These are phyloP conservation scores for Escarpia spicata DNA, from an alignment of 2,888 invertebrate species.

Conservation along the genomic window DNA sequence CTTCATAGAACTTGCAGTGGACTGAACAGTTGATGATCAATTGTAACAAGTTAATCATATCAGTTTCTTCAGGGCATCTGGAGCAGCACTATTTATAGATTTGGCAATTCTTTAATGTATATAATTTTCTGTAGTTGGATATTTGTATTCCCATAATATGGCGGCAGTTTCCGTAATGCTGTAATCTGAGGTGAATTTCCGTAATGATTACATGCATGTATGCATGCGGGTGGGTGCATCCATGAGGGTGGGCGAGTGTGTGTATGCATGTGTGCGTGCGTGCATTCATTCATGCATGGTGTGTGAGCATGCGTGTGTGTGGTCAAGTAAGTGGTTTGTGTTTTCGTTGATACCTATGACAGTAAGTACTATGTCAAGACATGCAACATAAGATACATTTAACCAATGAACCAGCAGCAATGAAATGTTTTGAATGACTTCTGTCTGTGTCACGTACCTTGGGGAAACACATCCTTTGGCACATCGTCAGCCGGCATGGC, in stretches of 20 bases:
- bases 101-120: no score
- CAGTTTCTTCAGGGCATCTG: no score
- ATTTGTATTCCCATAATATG: no score
- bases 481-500: slow-evolving; percentile 56
- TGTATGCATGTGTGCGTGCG: not conserved
- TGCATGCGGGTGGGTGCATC: not conserved
- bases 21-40: no score
- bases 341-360: not conserved
- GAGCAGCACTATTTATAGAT: no score
- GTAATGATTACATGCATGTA: not conserved
- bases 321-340: not conserved
- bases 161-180: no score
- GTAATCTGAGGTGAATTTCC: no score
- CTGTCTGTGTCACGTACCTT: slow-evolving; percentile 45
- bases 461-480: slow-evolving; percentile 56
- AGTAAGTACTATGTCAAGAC: not conserved
- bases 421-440: not conserved
- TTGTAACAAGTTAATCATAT: no score
- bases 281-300: not conserved
- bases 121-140: no score
- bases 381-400: not conserved
- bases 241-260: not conserved
- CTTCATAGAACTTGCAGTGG: no score
- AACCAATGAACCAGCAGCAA: not conserved
- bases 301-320: slow-evolving; percentile 5